Evolutionary conservation across 2,113 vertebrate genomes (phyloP), one percentile per base, ranked within the genome.

Genomic region (Pedionomus torquatus): DNA sequence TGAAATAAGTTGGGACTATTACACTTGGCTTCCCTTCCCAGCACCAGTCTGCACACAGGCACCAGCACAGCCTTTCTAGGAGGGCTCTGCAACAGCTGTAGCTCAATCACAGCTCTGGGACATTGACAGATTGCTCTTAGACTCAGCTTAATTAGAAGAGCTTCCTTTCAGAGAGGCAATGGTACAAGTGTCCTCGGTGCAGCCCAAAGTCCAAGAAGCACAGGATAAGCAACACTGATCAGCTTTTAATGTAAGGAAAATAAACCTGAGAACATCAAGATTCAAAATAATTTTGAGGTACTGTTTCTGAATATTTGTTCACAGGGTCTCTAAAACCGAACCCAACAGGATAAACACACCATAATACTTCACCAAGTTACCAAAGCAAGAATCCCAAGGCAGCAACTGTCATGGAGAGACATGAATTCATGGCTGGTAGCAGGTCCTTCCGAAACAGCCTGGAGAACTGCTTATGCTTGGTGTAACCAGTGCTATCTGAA

Each of bases 21-120:
- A 0, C 0, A 0, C 17, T n/a, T 9, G 18, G 48, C 68, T 58
- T 54, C 52, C 31, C 30, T 0, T 55, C 44, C 57, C 10, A 15
- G 1, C 0, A 2, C 25, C 54, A 19, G 23, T 4, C 51, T 78
- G 79, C n/a, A 3, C 20, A 15, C 51, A 4, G 9, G 55, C 55
- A 3, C 14, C 5, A 1, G 28, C 41, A 10, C 35, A 75, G 61
- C 41, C 35, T 26, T 63, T 12, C 20, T 3, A 2, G 1, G 1
- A 52, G 89, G 33, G 37, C 41, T 48, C 12, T 63, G 65, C 7
- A 24, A 15, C 11, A 8, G 17, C 37, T 31, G 0, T 13, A 39
- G 46, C 4, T 52, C 37, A 64, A 55, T 66, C 60, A 39, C 61
- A 60, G 63, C 63, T 44, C 31, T 52, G 51, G 30, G 18, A 33